Evolutionary conservation across 2,113 vertebrate genomes (phyloP).

Genomic region (Syngnathus typhle): DNA sequence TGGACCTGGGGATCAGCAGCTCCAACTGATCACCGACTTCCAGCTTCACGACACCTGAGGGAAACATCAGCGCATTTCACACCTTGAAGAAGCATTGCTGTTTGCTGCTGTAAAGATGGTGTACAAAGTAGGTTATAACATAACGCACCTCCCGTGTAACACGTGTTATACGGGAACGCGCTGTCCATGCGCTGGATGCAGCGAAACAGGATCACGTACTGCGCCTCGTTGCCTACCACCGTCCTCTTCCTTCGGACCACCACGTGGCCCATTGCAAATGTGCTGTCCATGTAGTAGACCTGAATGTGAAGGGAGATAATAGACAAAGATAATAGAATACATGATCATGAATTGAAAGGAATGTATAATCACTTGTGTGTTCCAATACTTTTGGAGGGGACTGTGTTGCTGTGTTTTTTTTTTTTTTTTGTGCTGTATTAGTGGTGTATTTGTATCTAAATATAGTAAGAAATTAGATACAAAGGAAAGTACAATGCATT

Average conservation of each 20-base stretch:
- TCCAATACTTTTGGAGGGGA: too few species aligned
- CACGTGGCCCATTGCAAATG: conserved; percentile 88
- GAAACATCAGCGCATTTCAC: neutral
- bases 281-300: conserved; percentile 85
- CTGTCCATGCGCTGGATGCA: conserved; percentile 90
- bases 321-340: too few species aligned
- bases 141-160: conserved; percentile 88
- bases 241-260: conserved; percentile 85
- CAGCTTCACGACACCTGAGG: conserved; percentile 85
- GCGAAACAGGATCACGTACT: conserved; percentile 81
- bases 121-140: conserved; percentile 1
- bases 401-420: too few species aligned
- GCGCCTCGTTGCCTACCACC: conserved; percentile 83
- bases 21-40: conserved; percentile 87
- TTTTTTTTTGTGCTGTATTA: too few species aligned
- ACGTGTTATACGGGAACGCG: conserved; percentile 83
- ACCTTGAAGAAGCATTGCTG: neutral
- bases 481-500: too few species aligned
- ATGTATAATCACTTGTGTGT: too few species aligned
- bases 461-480: too few species aligned
- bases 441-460: too few species aligned
- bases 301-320: conserved; percentile 35
- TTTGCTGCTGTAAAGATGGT: neutral
- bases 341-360: too few species aligned
- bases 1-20: conserved; percentile 81